These are phyloP conservation scores for Urocyon cinereoargenteus DNA, from an alignment of 2,797 vertebrate species.

Conservation along the genomic window DNA sequence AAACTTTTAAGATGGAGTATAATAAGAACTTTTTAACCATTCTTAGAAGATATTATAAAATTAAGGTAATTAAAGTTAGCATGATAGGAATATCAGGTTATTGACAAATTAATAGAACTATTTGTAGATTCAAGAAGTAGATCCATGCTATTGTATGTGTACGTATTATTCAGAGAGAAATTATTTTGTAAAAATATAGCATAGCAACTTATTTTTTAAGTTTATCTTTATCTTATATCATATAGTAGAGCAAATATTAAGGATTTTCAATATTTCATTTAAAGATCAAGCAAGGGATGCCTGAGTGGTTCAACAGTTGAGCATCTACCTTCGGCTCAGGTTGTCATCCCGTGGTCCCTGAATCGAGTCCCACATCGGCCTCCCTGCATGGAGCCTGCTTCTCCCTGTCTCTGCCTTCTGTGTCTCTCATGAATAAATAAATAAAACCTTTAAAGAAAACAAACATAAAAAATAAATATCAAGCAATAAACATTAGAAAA, in stretches of 20 bases:
- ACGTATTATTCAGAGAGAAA: neutral
- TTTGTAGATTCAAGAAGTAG: neutral
- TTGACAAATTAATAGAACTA: neutral
- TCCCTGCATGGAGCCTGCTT: no score
- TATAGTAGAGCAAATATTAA: neutral
- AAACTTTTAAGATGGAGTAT: neutral
- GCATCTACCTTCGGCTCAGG: no score
- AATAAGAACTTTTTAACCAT: neutral
- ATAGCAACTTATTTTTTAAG: neutral
- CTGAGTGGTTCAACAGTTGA: no score
- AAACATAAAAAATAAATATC: neutral
- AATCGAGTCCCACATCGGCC: no score
- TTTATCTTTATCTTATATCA: neutral
- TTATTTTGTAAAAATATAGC: neutral
- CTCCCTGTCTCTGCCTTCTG: no score
- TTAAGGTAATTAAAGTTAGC: neutral
- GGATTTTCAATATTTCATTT: neutral
- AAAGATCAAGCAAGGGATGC: neutral
- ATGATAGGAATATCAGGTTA: neutral
- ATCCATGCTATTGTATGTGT: neutral
- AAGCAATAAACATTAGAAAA: neutral
- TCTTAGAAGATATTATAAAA: neutral
- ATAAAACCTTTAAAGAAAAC: no score
- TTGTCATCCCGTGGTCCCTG: no score
- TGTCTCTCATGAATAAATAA: no score